phyloP scores from a whole-genome alignment of 2,888 invertebrate species.

The Agapostemon virescens region DNA sequence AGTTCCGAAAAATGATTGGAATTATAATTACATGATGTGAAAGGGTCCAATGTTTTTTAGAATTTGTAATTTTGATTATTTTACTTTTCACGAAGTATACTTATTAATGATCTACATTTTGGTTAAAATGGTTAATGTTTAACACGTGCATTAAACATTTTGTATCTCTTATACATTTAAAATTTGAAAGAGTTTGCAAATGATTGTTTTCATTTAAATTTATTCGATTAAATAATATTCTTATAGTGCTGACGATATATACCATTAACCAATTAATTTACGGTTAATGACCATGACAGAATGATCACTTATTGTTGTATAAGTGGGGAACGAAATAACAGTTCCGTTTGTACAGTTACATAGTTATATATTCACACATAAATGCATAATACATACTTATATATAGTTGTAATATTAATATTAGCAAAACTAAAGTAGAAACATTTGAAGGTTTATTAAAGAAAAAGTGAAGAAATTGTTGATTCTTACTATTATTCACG shows the following conservation, averaged over 20 bases:
- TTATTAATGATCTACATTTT: conserved; percentile 2
- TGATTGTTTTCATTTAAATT: background rate
- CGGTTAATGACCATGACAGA: conserved; percentile 56
- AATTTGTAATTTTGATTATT: conserved; percentile 14
- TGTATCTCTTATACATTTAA: background rate
- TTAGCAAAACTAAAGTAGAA: conserved; percentile 65
- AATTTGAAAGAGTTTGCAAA: background rate
- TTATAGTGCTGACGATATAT: conserved; percentile 69
- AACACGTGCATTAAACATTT: conserved; percentile 3
- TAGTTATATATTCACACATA: conserved; percentile 70
- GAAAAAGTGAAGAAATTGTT: conserved; percentile 63
- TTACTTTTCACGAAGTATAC: conserved; percentile 19
- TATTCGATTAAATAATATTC: conserved; percentile 45
- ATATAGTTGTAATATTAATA: conserved; percentile 67
- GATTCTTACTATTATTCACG: conserved; percentile 68
- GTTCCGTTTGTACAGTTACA: conserved; percentile 77
- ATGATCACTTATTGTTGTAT: conserved; percentile 62
- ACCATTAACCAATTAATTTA: conserved; percentile 57
- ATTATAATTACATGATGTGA: conserved; percentile 12
- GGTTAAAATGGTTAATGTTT: background rate
- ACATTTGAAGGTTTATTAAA: conserved; percentile 69
- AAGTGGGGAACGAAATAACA: conserved; percentile 67
- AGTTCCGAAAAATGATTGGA: conserved; percentile 7
- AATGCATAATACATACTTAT: conserved; percentile 70
- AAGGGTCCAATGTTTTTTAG: conserved; percentile 45